Evolutionary conservation across 2,797 vertebrate species (phyloP), one percentile per base, ranked within the genome.

Genomic region (Catamblyrhynchus diadema): DNA sequence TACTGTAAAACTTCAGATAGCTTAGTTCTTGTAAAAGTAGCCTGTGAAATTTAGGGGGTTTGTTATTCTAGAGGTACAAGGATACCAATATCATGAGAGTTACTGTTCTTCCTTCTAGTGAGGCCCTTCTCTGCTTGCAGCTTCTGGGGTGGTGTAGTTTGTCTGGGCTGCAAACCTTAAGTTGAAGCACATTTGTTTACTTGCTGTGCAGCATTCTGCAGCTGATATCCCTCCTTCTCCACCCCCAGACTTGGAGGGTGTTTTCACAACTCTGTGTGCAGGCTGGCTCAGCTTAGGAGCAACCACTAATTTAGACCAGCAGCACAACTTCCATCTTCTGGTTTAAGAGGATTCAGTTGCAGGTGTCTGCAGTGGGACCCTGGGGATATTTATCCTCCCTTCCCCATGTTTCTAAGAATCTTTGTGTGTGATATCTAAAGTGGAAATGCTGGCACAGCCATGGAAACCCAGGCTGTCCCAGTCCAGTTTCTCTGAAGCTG

Each of bases 221-320:
- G 79, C 81, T 65, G 54, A 59, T 84, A 86, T 15, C 54, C 42
- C 53, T 89, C 50, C 50, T 75, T 61, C 48, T 77, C 96, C 81
- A 2, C 94, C 95, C 77, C 82, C 89, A 83, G 82, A 53, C 72
- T 74, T 2, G 22, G 50, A 85, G 79, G 37, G 53, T 85, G 90
- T 78, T 94, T 83, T 94, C 93, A 83, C 92, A 91, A 78, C 86
- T 90, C 1, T 0, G 7, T 33, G 59, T 0, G 0, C 86, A 85
- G 84, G 72, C 92, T 93, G 86, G 41, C 79, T 78, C 2, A 35
- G 81, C 75, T 75, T 54, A 35, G 78, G 79, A 93, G 72, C 85
- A 93, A 1, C 72, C 86, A 44, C 54, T 94, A 65, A 95, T 94
- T 94, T 88, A 94, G 95, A 91, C 83, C 75, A 83, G 85, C 60